Evolutionary conservation across 2,797 vertebrate genomes (phyloP), one percentile per base, ranked within the genome.

Genomic region (Neosalanx taihuensis): DNA sequence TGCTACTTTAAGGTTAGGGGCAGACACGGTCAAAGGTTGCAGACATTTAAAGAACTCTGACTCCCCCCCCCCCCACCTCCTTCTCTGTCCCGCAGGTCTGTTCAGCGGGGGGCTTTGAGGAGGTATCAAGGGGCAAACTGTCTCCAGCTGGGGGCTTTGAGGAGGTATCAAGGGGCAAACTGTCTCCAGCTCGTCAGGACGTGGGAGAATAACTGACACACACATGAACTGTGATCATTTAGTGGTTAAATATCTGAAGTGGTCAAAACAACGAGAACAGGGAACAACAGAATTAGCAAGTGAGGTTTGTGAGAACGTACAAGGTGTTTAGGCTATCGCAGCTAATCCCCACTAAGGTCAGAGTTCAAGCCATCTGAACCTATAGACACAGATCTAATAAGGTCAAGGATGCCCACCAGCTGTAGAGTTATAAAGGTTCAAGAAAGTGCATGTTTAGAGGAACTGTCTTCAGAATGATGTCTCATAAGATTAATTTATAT

Each of bases 401-500:
- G 37, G 9, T 41, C 9, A 41, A 41, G 37, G 9, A 41, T 35
- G 6, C 35, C 35, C 41, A 2, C 41, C 41, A 46, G 7, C 6
- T 41, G 2, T 10, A 41, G 9, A 46, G 41, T 12, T 46, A 56
- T n/a, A n/a, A 17, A 56, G 6, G 4, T 56, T 56, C 18, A 56
- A 56, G 51, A 56, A 56, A 56, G 51, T 56, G 51, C 51, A 56
- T 56, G 18, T n/a, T 56, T 56, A 2, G 6, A 7, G 3, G 3
- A 53, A 56, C 2, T n/a, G 3, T n/a, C 5, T 53, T 53, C 15
- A 5, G 51, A 56, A 17, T 56, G 6, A 56, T n/a, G 4, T 17
- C 1, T n/a, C n/a, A 26, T n/a, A 5, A n/a, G 51, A 56, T 5
- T 4, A n/a, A 56, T 46, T 46, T 46, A 56, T 5, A 56, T 91